Conservation (phyloP, 2,888 invertebrate genomes). For the Macropis europaea region DNA sequence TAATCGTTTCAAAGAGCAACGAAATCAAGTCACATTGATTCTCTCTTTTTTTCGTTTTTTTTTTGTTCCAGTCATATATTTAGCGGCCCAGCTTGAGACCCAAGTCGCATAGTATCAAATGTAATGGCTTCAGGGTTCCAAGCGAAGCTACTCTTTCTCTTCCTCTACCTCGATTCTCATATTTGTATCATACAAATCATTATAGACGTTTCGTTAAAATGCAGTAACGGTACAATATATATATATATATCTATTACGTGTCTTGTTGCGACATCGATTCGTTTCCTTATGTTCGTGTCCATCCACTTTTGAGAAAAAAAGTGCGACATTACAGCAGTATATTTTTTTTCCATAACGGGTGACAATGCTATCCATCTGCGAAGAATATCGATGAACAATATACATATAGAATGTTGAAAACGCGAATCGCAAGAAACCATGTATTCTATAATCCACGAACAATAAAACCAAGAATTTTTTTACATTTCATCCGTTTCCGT, state of each 20-base stretch:
- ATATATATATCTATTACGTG: conserved; percentile 27
- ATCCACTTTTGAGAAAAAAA: conserved; percentile 9
- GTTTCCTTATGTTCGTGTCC: conserved; percentile 8
- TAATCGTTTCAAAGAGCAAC: conserved; percentile 25
- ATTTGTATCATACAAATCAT: conserved; percentile 47
- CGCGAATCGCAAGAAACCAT: conserved; percentile 5
- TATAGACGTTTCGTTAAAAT: conserved; percentile 43
- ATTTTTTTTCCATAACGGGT: conserved; percentile 19
- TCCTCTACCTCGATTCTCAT: too few relatives aligned
- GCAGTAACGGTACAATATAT: conserved; percentile 39
- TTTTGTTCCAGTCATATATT: conserved; percentile 38
- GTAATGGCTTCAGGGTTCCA: conserved; percentile 65
- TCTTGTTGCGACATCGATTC: conserved; percentile 10
- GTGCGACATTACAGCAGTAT: conserved; percentile 15
- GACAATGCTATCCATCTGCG: conserved; percentile 1
- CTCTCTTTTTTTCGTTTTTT: conserved; percentile 39
- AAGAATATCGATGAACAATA: conserved; percentile 5
- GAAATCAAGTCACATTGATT: conserved; percentile 48
- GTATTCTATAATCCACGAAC: conserved; percentile 9
- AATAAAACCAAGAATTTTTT: conserved; percentile 14
- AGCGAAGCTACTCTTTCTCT: conserved; percentile 56
- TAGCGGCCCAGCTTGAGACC: conserved; percentile 59
- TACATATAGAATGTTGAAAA: background rate
- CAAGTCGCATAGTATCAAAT: conserved; percentile 66
- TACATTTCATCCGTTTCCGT: conserved; percentile 1